Base-by-base conservation (phyloP, 2,797 vertebrate genomes). In the Nyctalus aviator region DNA sequence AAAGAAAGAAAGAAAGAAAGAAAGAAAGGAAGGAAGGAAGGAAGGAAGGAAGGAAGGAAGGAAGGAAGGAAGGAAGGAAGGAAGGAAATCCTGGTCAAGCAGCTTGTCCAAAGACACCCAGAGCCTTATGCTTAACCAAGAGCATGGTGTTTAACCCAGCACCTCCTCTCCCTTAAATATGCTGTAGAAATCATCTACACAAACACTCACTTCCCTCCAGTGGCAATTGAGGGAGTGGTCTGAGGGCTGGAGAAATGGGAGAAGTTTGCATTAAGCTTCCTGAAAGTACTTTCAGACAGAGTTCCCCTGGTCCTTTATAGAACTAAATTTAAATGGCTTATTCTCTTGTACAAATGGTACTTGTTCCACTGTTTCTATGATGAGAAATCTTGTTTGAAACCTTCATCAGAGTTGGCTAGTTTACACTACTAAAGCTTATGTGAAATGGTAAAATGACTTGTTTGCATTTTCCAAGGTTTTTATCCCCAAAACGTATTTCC, bases 381-480 rank as follows among this genome's bases (percentile, higher is more conserved):
- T 15, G 44, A 73, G 48, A 93, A 66, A 81, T 64, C 12, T 50
- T 57, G 66, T 37, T 41, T 62, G 35, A 82, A 92, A 64, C 53
- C 44, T 62, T 69, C 18, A 46, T 25, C 46, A 84, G 72, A 35
- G 32, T 21, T 41, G 57, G 37, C 32, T 59, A 86, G 83, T 93
- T 66, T 66, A 90, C 87, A 35, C 59, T 82, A 46, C 20, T 27
- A 57, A 93, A 83, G 21, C 37, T 86, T 66, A 84, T 55, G 23
- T 27, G 78, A 88, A 83, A 71, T 71, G 55, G 30, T 50, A 73
- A 91, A 84, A 93, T 55, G 23, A 83, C 35, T 64, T 91, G 13
- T 87, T 90, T 30, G 4, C 5, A 68, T 76, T 76, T 88, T 53
- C 48, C 12, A 66, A 25, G 13, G 71, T 88, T 85, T 88, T 78